Percentiles rank a stretch among this genome's conserved stretches.
Conservation (phyloP, 2,888 invertebrate species). For the Drosophila macrospina region DNA sequence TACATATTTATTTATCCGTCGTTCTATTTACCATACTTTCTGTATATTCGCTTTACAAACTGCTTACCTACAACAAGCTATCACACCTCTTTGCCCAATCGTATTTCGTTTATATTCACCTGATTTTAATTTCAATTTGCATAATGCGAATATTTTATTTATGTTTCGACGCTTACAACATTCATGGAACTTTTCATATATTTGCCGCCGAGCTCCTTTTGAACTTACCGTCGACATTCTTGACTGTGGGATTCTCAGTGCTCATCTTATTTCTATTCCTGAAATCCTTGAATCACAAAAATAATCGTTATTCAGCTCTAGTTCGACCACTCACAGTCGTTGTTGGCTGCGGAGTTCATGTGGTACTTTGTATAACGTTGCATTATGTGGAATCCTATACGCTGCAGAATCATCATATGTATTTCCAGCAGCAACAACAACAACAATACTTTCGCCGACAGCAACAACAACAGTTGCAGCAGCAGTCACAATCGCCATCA, state of each 20-base stretch:
- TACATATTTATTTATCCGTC: conserved; percentile 95
- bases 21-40: conserved; percentile 93
- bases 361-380: conserved; percentile 92
- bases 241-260: conserved; percentile 95
- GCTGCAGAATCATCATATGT: conserved; percentile 82
- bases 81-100: conserved; percentile 94
- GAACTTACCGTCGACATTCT: conserved; percentile 93
- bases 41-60: conserved; percentile 93
- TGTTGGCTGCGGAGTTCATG: conserved; percentile 91
- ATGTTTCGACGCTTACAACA: conserved; percentile 96
- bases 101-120: conserved; percentile 94
- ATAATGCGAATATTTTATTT: conserved; percentile 93
- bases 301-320: conserved; percentile 89
- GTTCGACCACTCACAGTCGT: conserved; percentile 92
- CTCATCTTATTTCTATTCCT: conserved; percentile 93
- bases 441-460: conserved; percentile 76
- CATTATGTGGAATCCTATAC: conserved; percentile 90
- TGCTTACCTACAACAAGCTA: conserved; percentile 93
- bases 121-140: conserved; percentile 93
- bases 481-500: conserved; percentile 64
- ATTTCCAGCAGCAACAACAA: conserved; percentile 83
- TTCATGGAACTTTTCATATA: conserved; percentile 91
- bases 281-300: conserved; percentile 91
- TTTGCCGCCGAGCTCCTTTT: conserved; percentile 93
- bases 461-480: conserved; percentile 64